phyloP scores from a whole-genome alignment of 1,140 invertebrate genomes.

The Nylanderia fulva region DNA sequence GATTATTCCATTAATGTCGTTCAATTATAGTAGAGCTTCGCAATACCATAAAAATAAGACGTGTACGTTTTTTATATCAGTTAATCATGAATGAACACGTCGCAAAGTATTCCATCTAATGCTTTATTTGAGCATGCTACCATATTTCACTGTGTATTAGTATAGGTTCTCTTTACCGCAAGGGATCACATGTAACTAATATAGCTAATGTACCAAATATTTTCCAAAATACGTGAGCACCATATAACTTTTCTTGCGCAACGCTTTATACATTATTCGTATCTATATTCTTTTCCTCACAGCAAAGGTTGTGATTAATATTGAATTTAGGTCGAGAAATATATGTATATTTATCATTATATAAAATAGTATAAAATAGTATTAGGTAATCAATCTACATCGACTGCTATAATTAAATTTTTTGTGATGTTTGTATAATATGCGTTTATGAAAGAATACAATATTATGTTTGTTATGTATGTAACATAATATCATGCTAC shows the following conservation, averaged over 20 bases:
- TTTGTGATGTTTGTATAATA: background rate
- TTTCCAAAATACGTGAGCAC: conserved; percentile 50
- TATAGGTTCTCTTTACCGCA: conserved; percentile 11
- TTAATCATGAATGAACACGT: conserved; percentile 30
- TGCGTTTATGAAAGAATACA: background rate
- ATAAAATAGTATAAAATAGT: background rate
- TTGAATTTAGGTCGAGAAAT: background rate
- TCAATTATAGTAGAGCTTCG: conserved; percentile 20
- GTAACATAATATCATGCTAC: background rate
- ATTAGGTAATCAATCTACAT: conserved; percentile 38
- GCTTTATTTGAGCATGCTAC: conserved; percentile 34
- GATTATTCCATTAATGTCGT: conserved; percentile 44
- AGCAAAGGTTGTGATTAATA: background rate
- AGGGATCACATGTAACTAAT: conserved; percentile 26
- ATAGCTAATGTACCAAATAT: conserved; percentile 38
- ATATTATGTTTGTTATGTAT: background rate
- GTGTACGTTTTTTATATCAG: conserved; percentile 34
- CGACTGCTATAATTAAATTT: background rate
- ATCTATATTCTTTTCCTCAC: background rate
- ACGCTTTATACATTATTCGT: conserved; percentile 13
- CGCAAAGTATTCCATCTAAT: conserved; percentile 46
- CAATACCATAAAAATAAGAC: conserved; percentile 31
- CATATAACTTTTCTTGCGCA: conserved; percentile 22
- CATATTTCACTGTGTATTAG: conserved; percentile 24
- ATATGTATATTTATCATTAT: too few relatives aligned